These are phyloP conservation scores for Oncorhynchus mykiss DNA, from an alignment of 2,113 vertebrate genomes.

Conservation along the genomic window DNA sequence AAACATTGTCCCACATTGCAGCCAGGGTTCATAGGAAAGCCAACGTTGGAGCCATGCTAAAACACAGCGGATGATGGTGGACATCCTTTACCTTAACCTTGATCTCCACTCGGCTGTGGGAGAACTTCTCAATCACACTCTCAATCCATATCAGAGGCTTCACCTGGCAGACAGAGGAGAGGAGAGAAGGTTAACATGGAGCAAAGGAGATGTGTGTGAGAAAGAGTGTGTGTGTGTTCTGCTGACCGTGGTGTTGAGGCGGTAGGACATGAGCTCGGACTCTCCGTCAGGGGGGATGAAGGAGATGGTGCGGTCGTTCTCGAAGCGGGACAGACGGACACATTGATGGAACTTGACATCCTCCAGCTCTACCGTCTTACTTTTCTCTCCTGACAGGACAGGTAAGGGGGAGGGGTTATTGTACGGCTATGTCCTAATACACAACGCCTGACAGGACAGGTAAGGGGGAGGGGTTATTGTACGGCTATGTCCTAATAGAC, in stretches of 20 bases:
- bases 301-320: conserved; percentile 83
- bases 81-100: conserved; percentile 76
- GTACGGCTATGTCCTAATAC: conserved; percentile 35
- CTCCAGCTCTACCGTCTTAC: conserved; percentile 79
- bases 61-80: not conserved
- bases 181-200: not conserved
- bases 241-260: conserved; percentile 79
- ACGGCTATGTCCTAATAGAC: conserved; percentile 32
- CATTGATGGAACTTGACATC: conserved; percentile 85
- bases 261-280: conserved; percentile 82
- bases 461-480: conserved; percentile 1
- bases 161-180: conserved; percentile 68
- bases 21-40: not conserved
- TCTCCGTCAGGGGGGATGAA: conserved; percentile 83
- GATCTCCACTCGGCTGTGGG: conserved; percentile 82
- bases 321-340: conserved; percentile 81
- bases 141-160: conserved; percentile 84
- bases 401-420: not conserved
- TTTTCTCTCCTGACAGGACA: conserved; percentile 73
- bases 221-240: conserved; percentile 7
- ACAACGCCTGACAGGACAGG: conserved; percentile 55
- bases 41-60: not conserved
- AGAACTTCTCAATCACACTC: conserved; percentile 80
- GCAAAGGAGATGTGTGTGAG: not conserved
- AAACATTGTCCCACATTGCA: not conserved